phyloP scores from a whole-genome alignment of 2,888 invertebrate genomes.

The Muschampia plurimacula region DNA sequence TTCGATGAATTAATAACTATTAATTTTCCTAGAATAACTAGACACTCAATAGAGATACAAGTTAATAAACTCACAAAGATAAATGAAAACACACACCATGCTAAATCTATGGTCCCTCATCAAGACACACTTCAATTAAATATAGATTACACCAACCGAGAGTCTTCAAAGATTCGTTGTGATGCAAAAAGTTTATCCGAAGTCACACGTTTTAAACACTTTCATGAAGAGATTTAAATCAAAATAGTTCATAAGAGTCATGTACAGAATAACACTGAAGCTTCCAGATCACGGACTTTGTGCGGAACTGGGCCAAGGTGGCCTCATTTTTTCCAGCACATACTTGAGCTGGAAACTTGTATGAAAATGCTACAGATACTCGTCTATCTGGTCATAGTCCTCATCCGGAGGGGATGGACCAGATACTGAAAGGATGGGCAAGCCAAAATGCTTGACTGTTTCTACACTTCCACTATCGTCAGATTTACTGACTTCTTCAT shows the following conservation, averaged over 20 bases:
- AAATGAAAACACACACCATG: slow-evolving; percentile 65
- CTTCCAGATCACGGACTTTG: slow-evolving; percentile 69
- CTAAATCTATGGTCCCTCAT: slow-evolving; percentile 75
- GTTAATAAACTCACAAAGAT: slow-evolving; percentile 57
- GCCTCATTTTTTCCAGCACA: slow-evolving; percentile 79
- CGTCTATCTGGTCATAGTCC: slow-evolving; percentile 86
- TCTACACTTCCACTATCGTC: slow-evolving; percentile 80
- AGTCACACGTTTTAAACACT: slow-evolving; percentile 45
- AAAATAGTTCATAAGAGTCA: slow-evolving; percentile 50
- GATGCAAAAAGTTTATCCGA: slow-evolving; percentile 49
- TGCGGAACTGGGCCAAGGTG: slow-evolving; percentile 75
- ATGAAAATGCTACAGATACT: slow-evolving; percentile 87
- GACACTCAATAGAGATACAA: slow-evolving; percentile 64
- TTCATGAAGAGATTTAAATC: slow-evolving; percentile 37
- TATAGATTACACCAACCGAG: slow-evolving; percentile 51
- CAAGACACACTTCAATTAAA: slow-evolving; percentile 68
- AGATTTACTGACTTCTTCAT: slow-evolving; percentile 76
- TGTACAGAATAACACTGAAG: slow-evolving; percentile 48
- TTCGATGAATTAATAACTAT: slow-evolving; percentile 52
- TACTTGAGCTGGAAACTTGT: slow-evolving; percentile 82
- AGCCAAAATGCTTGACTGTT: slow-evolving; percentile 87
- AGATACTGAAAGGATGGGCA: slow-evolving; percentile 92
- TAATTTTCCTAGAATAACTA: slow-evolving; percentile 47
- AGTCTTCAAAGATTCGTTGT: slow-evolving; percentile 67
- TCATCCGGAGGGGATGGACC: slow-evolving; percentile 93